Evolutionary conservation across 2,113 vertebrate species (phyloP).

Genomic region (Zosterops japonicus): DNA sequence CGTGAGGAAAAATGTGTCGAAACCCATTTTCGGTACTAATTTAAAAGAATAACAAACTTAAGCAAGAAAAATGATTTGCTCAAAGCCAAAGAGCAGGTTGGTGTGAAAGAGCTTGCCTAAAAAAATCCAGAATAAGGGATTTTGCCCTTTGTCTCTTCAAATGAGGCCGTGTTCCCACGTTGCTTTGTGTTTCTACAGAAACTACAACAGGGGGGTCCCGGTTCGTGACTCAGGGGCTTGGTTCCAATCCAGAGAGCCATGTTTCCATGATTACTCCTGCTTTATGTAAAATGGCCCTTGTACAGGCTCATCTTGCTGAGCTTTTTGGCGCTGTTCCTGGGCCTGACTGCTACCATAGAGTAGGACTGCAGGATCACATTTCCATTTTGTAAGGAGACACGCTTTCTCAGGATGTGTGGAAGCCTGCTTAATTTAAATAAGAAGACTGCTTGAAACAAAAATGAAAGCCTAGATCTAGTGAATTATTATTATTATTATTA

Average conservation of each 20-base stretch:
- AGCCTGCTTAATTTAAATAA: slow-evolving; percentile 21
- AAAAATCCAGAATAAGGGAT: slow-evolving; percentile 48
- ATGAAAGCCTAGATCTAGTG: neutral
- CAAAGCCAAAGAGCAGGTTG: slow-evolving; percentile 44
- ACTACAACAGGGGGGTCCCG: neutral
- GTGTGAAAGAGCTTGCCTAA: slow-evolving; percentile 35
- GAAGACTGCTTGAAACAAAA: neutral
- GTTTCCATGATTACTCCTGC: slow-evolving; percentile 52
- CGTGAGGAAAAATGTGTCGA: slow-evolving; percentile 62
- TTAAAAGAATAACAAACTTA: slow-evolving; percentile 45
- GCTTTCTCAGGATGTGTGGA: neutral
- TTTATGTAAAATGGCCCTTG: slow-evolving; percentile 64
- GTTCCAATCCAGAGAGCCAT: slow-evolving; percentile 33
- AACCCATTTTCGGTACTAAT: slow-evolving; percentile 60
- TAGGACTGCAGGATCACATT: slow-evolving; percentile 40
- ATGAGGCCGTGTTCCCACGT: neutral
- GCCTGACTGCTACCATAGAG: slow-evolving; percentile 33
- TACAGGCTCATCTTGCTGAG: slow-evolving; percentile 53
- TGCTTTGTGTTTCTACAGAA: slow-evolving; percentile 10
- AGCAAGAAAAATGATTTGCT: slow-evolving; percentile 47
- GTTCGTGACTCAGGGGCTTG: slow-evolving; percentile 47
- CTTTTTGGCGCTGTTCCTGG: slow-evolving; percentile 34
- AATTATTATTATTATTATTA: neutral
- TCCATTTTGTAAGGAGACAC: slow-evolving; percentile 39
- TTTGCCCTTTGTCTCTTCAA: neutral